Evolutionary conservation across 2,888 invertebrate species (phyloP).

Genomic region (Acleris cristana): DNA sequence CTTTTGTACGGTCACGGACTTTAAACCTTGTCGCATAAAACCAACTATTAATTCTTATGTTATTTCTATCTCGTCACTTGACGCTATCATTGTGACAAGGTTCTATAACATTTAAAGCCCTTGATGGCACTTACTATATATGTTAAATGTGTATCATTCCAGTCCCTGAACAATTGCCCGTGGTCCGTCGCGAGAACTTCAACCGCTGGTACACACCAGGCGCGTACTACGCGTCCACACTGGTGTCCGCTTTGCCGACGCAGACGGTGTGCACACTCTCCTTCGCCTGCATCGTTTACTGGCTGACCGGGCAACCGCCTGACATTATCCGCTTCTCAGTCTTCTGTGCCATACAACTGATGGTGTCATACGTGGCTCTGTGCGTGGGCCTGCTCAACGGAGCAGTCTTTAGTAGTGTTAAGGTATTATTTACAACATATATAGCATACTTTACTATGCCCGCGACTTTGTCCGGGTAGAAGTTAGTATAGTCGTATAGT

Average conservation of each 20-base stretch:
- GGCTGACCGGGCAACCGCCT: constrained; percentile 93
- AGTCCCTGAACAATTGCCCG: constrained; percentile 94
- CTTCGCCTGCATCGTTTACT: constrained; percentile 92
- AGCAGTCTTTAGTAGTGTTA: constrained; percentile 89
- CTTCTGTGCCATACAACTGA: constrained; percentile 88
- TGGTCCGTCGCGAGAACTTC: constrained; percentile 92
- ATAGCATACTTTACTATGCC: too few species aligned
- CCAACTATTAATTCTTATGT: too few species aligned
- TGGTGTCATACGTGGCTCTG: constrained; percentile 93
- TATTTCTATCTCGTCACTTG: too few species aligned
- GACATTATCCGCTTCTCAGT: constrained; percentile 88
- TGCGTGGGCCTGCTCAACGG: constrained; percentile 94
- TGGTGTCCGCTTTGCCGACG: constrained; percentile 91
- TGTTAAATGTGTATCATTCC: constrained; percentile 46
- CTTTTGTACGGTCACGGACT: too few species aligned
- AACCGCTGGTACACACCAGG: constrained; percentile 95
- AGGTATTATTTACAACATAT: constrained; percentile 81
- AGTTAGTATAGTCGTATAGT: too few species aligned
- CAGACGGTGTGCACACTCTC: constrained; percentile 89
- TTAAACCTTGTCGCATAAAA: too few species aligned
- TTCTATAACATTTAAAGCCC: too few species aligned
- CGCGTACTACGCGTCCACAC: constrained; percentile 91
- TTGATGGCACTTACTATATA: too few species aligned
- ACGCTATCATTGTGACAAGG: too few species aligned
- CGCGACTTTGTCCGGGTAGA: too few species aligned